Base-by-base conservation (phyloP, 2,888 invertebrate genomes). In the Tenodera sinensis region DNA sequence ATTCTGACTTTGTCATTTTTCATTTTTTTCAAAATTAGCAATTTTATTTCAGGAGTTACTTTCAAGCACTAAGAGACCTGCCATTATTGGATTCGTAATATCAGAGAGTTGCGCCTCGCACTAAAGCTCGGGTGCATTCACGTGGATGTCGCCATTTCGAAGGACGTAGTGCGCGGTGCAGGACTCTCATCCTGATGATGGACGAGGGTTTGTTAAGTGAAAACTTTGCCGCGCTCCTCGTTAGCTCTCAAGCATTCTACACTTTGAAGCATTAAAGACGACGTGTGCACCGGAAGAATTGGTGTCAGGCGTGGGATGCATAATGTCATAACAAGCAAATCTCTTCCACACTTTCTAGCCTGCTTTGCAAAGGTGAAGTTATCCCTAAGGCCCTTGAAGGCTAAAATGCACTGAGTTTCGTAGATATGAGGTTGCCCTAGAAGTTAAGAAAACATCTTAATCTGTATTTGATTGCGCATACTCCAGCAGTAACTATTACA, bases 321-420 rank as follows among this genome's bases (percentile, higher is more conserved):
- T 85, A 88, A 85, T 88, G 84, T 88, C 88, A 88, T 81, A 34
- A 28, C 47, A 84, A 88, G 88, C 28, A 88, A 88, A 71, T 88
- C 83, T 84, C 88, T 84, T 14, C 85, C 83, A 25, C 1, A 1
- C 42, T 42, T 42, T 42, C 12, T 30, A 83, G 84, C 28, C 82
- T 88, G 83, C 83, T 83, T 54, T 87, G 28, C 54, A 20, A 71
- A 25, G 3, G 6, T 20, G 2, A n/a, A 34, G 42, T 42, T 12
- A 1, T 42, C 42, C 42, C 12, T 42, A 1, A 42, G 6, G 12
- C 42, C 9, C 42, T 42, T 12, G 12, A 2, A 42, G 42, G 12
- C 1, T 42, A 34, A 34, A 7, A 34, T 7, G 34, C 34, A 0
- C 7, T 7, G 34, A 7, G 4, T 34, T 34, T 34, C 7, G 7